Percentiles rank a stretch among this genome's conserved stretches.
Evolutionary conservation across 2,113 vertebrate species (phyloP).

Genomic region (Engraulis encrasicolus): DNA sequence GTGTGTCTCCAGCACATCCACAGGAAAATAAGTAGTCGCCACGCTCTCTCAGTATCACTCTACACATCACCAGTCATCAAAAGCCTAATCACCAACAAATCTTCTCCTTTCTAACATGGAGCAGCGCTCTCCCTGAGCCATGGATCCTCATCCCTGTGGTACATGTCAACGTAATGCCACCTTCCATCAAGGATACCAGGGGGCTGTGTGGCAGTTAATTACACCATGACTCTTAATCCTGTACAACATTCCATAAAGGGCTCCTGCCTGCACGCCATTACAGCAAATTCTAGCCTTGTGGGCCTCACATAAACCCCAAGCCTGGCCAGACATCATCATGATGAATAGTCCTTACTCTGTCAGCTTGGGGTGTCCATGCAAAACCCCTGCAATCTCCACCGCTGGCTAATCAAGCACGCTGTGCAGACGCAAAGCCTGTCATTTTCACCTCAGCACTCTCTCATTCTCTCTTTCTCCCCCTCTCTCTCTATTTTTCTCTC

Average conservation of each 20-base stretch:
- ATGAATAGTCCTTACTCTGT: constrained; percentile 1
- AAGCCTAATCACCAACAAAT: not conserved
- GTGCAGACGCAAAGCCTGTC: not conserved
- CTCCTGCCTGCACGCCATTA: not conserved
- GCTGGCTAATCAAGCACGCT: constrained; percentile 2
- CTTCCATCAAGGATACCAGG: not conserved
- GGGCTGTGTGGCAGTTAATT: not conserved
- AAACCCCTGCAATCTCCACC: not conserved
- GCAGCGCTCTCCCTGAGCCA: not conserved
- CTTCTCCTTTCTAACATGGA: not conserved
- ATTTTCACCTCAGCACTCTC: not conserved
- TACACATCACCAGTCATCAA: not conserved
- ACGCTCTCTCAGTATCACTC: not conserved
- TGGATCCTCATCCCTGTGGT: not conserved
- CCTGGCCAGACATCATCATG: not conserved
- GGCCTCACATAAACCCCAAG: not conserved
- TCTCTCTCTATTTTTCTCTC: not conserved
- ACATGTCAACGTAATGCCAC: not conserved
- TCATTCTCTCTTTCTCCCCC: not conserved
- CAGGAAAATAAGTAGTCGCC: not conserved
- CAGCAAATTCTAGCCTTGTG: constrained; percentile 5
- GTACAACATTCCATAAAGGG: constrained; percentile 11
- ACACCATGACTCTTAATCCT: constrained; percentile 8
- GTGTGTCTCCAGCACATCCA: not conserved
- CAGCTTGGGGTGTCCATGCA: constrained; percentile 7